These are phyloP conservation scores for Oreocharis arfaki DNA, from an alignment of 2,113 vertebrate genomes.

Conservation along the genomic window DNA sequence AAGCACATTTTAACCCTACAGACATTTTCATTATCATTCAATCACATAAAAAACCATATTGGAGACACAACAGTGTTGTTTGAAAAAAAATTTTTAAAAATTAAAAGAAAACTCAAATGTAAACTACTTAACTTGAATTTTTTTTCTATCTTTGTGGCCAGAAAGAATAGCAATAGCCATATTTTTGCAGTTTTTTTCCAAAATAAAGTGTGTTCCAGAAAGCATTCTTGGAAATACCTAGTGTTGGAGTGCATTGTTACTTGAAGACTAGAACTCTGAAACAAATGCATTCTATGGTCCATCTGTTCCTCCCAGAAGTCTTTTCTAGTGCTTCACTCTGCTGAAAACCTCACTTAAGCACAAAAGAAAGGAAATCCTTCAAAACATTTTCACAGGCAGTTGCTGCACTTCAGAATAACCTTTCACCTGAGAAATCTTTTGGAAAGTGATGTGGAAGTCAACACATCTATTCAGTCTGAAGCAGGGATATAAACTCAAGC, in stretches of 20 bases:
- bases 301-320: not conserved
- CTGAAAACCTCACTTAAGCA: not conserved
- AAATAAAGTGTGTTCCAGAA: not conserved
- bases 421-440: not conserved
- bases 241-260: not conserved
- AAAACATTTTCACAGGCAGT: not conserved
- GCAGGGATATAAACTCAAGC: not conserved
- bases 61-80: not conserved
- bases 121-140: not conserved
- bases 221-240: not conserved
- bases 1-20: not conserved
- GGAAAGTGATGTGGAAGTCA: not conserved
- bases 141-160: not conserved
- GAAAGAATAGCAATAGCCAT: not conserved
- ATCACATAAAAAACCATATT: not conserved
- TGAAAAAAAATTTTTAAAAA: too few species aligned
- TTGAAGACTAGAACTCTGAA: not conserved
- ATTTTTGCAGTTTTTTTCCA: not conserved
- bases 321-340: not conserved
- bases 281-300: not conserved
- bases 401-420: not conserved
- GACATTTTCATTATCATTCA: not conserved
- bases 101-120: not conserved
- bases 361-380: not conserved
- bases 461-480: not conserved